A percentile compares a stretch with the other conserved stretches of the same genome.
These are phyloP conservation scores for Polietes domitor DNA, from an alignment of 2,888 invertebrate genomes.

Conservation along the genomic window DNA sequence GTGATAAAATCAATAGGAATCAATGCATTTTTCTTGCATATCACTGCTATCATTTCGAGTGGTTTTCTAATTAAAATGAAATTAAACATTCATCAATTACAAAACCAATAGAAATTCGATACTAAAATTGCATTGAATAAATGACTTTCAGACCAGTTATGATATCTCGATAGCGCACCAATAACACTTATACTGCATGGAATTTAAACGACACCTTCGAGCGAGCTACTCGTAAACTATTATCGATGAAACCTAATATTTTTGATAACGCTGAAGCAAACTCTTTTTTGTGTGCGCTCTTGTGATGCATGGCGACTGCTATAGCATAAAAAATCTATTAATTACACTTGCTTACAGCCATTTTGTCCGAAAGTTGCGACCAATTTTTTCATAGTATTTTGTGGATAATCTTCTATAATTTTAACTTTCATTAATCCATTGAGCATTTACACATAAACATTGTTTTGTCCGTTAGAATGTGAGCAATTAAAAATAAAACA, in stretches of 20 bases:
- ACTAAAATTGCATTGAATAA: neutral
- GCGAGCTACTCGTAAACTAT: neutral
- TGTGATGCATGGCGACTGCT: too few species aligned
- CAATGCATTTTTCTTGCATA: neutral
- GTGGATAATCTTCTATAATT: too few species aligned
- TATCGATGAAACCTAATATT: conserved; percentile 10
- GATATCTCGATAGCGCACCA: neutral
- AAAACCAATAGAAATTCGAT: neutral
- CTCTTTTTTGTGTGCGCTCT: too few species aligned
- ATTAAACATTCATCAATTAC: neutral
- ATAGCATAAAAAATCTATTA: too few species aligned
- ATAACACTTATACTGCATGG: neutral
- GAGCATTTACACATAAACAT: too few species aligned
- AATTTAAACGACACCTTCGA: neutral
- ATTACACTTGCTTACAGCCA: too few species aligned
- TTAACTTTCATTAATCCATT: too few species aligned
- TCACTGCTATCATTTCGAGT: neutral
- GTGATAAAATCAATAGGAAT: too few species aligned
- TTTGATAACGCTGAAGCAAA: neutral
- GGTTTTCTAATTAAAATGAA: conserved; percentile 5
- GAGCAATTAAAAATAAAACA: too few species aligned
- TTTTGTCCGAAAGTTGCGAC: too few species aligned
- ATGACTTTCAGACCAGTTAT: neutral
- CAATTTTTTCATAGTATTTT: too few species aligned
- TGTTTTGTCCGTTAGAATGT: too few species aligned